A percentile compares a stretch with the other conserved stretches of the same genome.
Conservation (phyloP, 2,113 vertebrate species). For the Gavia stellata region DNA sequence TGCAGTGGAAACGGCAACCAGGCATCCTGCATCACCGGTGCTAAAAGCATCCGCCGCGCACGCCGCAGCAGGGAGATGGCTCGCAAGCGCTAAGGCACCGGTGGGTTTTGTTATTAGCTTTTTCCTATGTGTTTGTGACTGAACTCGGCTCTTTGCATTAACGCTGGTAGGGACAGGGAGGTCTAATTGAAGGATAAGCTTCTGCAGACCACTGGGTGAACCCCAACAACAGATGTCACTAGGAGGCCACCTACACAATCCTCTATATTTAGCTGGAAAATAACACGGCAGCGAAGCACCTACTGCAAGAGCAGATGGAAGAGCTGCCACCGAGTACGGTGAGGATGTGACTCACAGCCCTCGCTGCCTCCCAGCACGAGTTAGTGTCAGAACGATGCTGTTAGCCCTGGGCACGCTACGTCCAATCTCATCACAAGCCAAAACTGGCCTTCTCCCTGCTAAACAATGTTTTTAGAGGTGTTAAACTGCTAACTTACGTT, state of each 20-base stretch:
- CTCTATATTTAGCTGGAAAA: neutral
- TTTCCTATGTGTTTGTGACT: neutral
- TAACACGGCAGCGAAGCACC: neutral
- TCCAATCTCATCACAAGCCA: fast-evolving
- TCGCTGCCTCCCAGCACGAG: fast-evolving
- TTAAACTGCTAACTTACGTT: neutral
- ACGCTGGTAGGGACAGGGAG: neutral
- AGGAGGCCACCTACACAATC: neutral
- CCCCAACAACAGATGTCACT: neutral
- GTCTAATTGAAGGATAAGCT: neutral
- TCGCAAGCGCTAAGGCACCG: fast-evolving
- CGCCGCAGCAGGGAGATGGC: fast-evolving
- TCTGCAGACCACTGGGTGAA: neutral
- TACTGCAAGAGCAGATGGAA: neutral
- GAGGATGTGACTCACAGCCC: neutral
- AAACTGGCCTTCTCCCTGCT: neutral
- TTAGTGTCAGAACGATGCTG: neutral
- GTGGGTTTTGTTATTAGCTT: neutral
- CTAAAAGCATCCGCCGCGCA: fast-evolving
- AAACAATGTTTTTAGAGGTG: neutral
- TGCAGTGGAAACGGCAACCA: neutral
- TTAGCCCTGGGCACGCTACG: neutral
- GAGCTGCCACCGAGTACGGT: fast-evolving
- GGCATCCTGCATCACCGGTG: neutral
- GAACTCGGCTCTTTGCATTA: neutral